Percentiles rank a stretch among this genome's conserved stretches.
Evolutionary conservation across 1,140 invertebrate genomes (phyloP).

Genomic region (Ceratitis capitata): DNA sequence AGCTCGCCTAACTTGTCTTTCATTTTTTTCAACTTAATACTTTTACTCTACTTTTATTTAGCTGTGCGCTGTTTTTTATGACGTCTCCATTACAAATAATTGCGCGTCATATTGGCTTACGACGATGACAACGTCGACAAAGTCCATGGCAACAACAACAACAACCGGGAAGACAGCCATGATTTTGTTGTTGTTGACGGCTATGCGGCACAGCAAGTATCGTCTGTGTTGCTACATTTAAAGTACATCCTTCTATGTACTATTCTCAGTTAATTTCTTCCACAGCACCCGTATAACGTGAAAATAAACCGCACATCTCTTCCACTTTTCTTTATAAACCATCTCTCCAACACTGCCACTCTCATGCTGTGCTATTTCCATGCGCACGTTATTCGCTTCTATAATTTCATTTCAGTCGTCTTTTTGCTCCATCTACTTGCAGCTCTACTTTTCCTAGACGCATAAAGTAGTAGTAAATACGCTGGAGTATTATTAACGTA

Average conservation of each 20-base stretch:
- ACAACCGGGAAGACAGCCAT: not conserved
- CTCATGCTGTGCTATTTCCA: not conserved
- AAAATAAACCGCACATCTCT: not conserved
- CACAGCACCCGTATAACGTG: not conserved
- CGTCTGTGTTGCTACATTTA: not conserved
- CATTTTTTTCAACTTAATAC: not conserved
- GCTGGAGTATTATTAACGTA: constrained; percentile 65
- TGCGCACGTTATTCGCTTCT: not conserved
- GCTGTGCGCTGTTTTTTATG: not conserved
- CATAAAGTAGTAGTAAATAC: constrained; percentile 50
- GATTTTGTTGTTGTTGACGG: not conserved
- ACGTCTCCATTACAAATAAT: constrained; percentile 66
- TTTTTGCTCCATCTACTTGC: not conserved
- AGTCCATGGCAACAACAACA: not conserved
- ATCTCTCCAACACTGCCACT: not conserved
- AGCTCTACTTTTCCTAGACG: not conserved
- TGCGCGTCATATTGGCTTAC: constrained; percentile 63
- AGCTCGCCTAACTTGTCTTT: not conserved
- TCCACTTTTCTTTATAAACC: not conserved
- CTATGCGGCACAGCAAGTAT: not conserved
- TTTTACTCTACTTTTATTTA: not conserved
- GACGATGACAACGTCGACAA: not conserved
- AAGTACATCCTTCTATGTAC: not conserved
- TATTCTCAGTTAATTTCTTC: not conserved
- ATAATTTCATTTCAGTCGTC: not conserved